A percentile compares a stretch with the other conserved stretches of the same genome.
Conservation (phyloP, 2,113 vertebrate species). For the Aspidoscelis tigris region DNA sequence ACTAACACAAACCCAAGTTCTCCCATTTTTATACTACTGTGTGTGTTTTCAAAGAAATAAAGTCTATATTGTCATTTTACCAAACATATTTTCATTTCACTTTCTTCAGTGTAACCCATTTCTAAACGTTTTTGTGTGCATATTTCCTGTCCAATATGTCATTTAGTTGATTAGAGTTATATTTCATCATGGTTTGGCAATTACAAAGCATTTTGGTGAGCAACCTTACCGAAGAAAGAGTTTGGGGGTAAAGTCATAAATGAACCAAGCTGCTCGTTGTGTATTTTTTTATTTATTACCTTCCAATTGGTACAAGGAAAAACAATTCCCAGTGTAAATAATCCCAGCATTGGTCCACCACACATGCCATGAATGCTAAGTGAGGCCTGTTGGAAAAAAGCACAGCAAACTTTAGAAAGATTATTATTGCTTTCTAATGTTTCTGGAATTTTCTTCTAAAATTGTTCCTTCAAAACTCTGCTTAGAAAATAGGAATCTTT, state of each 20-base stretch:
- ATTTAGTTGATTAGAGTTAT: too few species aligned
- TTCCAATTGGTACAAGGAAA: slow-evolving; percentile 88
- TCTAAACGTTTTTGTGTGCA: too few species aligned
- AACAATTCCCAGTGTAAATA: slow-evolving; percentile 85
- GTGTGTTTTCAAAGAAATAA: too few species aligned
- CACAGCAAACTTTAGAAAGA: slow-evolving; percentile 1
- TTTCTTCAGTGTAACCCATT: too few species aligned
- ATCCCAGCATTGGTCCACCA: slow-evolving; percentile 86
- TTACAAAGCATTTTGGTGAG: not conserved
- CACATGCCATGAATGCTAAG: slow-evolving; percentile 90
- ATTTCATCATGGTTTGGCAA: too few species aligned
- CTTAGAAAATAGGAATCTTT: rapidly evolving
- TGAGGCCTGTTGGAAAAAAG: slow-evolving; percentile 76
- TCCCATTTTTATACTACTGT: too few species aligned
- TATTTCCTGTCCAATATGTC: too few species aligned
- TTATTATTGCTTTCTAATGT: not conserved
- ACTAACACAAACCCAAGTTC: too few species aligned
- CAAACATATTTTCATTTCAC: too few species aligned
- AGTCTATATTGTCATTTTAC: too few species aligned
- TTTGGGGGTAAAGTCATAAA: not conserved
- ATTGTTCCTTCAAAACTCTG: not conserved
- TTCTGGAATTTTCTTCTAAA: not conserved
- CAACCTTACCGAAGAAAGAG: not conserved
- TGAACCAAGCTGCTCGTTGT: not conserved
- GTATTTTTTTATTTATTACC: slow-evolving; percentile 68